Percentiles rank a stretch among this genome's conserved stretches.
Conservation (phyloP, 2,888 invertebrate species). For the Chironomus tentans region DNA sequence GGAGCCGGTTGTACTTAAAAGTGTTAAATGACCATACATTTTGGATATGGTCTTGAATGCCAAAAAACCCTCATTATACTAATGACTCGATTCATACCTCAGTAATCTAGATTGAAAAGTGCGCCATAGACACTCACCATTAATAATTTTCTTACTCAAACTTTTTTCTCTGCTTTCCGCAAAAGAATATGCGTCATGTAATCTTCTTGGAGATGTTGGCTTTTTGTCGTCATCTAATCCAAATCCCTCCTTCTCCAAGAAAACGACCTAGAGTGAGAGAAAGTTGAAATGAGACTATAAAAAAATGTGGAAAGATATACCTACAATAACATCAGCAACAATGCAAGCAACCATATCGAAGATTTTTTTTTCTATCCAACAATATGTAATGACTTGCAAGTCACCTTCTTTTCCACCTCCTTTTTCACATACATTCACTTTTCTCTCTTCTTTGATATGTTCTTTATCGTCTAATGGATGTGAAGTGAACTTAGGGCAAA, state of each 20-base stretch:
- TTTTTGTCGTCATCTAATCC: slow-evolving; percentile 12
- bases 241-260: slow-evolving; percentile 8
- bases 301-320: not conserved
- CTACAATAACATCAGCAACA: not conserved
- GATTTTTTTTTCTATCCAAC: not conserved
- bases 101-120: too few species aligned
- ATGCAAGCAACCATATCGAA: too few species aligned
- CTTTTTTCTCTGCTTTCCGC: too few species aligned
- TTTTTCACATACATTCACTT: not conserved
- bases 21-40: too few species aligned
- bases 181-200: not conserved
- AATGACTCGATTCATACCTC: too few species aligned
- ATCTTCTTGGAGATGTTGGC: slow-evolving; percentile 7
- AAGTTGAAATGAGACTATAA: too few species aligned
- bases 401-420: not conserved
- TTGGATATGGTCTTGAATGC: too few species aligned
- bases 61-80: too few species aligned
- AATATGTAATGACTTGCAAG: slow-evolving; percentile 14
- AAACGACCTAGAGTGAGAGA: not conserved
- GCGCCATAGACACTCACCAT: too few species aligned
- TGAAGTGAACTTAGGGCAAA: not conserved
- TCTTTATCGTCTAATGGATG: not conserved
- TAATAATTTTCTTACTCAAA: too few species aligned
- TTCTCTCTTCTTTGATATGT: not conserved
- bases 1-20: too few species aligned